Evolutionary conservation across 1,140 invertebrate genomes (phyloP), one percentile per base, ranked within the genome.

Genomic region (Drosophila orena): DNA sequence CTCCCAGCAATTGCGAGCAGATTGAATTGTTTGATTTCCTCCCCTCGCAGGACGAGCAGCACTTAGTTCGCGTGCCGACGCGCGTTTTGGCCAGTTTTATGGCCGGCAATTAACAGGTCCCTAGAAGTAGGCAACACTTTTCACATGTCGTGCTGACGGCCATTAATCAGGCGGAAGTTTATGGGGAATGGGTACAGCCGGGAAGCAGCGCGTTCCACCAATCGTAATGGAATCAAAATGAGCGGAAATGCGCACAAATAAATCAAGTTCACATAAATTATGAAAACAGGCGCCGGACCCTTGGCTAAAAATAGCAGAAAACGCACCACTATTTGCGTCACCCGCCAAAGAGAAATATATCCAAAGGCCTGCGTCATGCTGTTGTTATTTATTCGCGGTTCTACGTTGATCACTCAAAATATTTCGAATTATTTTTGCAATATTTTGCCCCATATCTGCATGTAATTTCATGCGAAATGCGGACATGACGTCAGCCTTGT

Each of bases 161-260:
- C 84, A 88, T 88, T 84, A 83, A 86, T 86, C 83, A 84, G 75
- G 61, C 43, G 40, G 35, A 50, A 68, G 71, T 53, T 49, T 44
- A 57, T 52, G 49, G 30, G 15, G 15, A 12, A 17, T 20, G 4
- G 7, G 12, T 2, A 42, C 6, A 40, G 49, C 7, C 30, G 20
- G 40, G n/a, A 14, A 38, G 55, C 64, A 30, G 30, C 30, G 24
- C 24, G 81, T 85, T 72, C 60, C 64, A 60, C 62, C 77, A 88
- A 81, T 86, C 75, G 83, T 75, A 81, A 88, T 79, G 83, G 61
- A 75, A 86, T 86, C 81, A 60, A 78, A 86, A 86, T 57, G 64
- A 61, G 52, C 58, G 78, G 78, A 88, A 88, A 81, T 81, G 61
- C 61, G 42, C 27, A 27, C 43, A 72, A 71, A 86, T 86, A 83